Percentiles rank a stretch among this genome's conserved stretches.
phyloP scores from a whole-genome alignment of 2,888 invertebrate genomes.

The Campoplex capitator region DNA sequence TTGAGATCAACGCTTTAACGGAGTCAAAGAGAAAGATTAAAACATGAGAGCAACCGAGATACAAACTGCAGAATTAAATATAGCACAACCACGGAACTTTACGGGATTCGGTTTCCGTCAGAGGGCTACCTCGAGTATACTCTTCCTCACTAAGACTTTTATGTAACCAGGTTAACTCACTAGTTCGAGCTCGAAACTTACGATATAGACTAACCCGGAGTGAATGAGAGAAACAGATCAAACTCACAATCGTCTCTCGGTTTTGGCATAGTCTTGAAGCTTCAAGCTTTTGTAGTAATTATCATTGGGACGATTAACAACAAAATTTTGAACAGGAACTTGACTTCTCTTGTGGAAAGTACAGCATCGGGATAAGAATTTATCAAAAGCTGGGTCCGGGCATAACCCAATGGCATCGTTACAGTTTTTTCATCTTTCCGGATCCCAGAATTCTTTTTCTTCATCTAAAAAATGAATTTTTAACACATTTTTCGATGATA shows the following conservation, averaged over 20 bases:
- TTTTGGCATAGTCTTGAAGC: neutral
- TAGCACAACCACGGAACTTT: constrained; percentile 55
- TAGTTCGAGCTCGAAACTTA: constrained; percentile 1
- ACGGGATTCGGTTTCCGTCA: constrained; percentile 60
- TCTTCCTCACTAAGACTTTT: constrained; percentile 55
- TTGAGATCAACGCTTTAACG: constrained; percentile 1
- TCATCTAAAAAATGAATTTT: neutral
- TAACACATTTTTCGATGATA: neutral
- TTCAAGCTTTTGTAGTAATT: neutral
- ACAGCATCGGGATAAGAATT: neutral
- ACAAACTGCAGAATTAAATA: neutral
- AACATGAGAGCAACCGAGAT: neutral
- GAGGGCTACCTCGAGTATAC: constrained; percentile 46
- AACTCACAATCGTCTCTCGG: neutral
- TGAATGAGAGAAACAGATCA: neutral
- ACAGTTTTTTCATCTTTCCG: too few species aligned
- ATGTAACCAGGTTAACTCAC: constrained; percentile 63
- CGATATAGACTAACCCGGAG: neutral
- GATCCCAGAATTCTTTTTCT: too few species aligned
- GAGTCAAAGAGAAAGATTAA: constrained; percentile 6
- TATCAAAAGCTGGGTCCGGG: too few species aligned
- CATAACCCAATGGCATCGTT: too few species aligned
- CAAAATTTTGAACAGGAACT: neutral
- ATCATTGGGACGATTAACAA: neutral
- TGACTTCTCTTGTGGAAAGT: neutral